phyloP scores from a whole-genome alignment of 2,888 invertebrate genomes.

The Coenonympha glycerion region DNA sequence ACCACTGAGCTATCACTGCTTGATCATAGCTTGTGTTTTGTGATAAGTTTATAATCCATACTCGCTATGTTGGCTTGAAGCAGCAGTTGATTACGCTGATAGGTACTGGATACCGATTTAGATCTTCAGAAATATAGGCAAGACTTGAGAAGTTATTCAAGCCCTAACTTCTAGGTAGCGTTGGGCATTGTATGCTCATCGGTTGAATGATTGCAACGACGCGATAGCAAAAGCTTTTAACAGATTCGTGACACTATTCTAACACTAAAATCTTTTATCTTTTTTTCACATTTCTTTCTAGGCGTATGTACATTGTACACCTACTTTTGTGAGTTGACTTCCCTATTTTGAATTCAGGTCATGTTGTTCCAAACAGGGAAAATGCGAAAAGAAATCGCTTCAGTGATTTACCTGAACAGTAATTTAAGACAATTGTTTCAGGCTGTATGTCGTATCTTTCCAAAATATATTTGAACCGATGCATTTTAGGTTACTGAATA shows the following conservation, averaged over 20 bases:
- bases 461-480: not conserved
- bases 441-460: not conserved
- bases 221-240: too few species aligned
- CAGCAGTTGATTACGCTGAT: too few species aligned
- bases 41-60: too few species aligned
- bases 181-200: too few species aligned
- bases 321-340: not conserved
- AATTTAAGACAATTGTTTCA: not conserved
- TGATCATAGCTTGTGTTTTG: too few species aligned
- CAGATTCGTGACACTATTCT: not conserved
- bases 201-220: too few species aligned
- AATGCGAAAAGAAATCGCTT: conserved; percentile 1
- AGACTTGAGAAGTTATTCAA: too few species aligned
- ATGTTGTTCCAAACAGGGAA: not conserved
- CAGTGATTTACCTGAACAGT: conserved; percentile 4
- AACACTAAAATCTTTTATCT: not conserved
- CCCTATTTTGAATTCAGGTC: conserved; percentile 2
- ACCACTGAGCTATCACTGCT: too few species aligned
- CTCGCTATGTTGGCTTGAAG: too few species aligned
- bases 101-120: too few species aligned
- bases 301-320: not conserved
- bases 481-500: not conserved
- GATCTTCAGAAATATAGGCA: too few species aligned
- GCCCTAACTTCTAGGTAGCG: too few species aligned
- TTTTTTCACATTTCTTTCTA: not conserved